phyloP scores from a whole-genome alignment of 1,140 invertebrate genomes.

The Armadillidium nasatum region DNA sequence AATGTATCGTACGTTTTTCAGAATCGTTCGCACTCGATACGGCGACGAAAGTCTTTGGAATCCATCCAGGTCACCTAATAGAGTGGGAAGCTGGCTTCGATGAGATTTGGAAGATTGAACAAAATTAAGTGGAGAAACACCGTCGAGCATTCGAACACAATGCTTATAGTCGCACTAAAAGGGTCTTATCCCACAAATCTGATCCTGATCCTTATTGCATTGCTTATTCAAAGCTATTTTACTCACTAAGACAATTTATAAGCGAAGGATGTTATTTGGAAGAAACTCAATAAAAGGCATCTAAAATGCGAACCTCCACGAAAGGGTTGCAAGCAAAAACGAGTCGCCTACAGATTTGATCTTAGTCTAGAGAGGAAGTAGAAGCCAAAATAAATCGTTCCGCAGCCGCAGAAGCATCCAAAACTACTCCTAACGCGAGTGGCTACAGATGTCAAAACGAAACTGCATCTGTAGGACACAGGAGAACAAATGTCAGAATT shows the following conservation, averaged over 20 bases:
- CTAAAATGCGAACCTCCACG: slow-evolving; percentile 26
- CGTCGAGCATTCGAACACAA: slow-evolving; percentile 40
- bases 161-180: slow-evolving; percentile 26
- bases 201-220: slow-evolving; percentile 36
- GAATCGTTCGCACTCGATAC: slow-evolving; percentile 27
- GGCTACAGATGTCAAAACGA: slow-evolving; percentile 34
- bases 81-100: slow-evolving; percentile 38
- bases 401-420: slow-evolving; percentile 29
- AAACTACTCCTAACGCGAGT: slow-evolving; percentile 23
- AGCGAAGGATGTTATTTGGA: slow-evolving; percentile 39
- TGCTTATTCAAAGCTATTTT: slow-evolving; percentile 38
- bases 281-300: slow-evolving; percentile 40
- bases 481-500: slow-evolving; percentile 38
- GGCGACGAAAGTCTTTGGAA: slow-evolving; percentile 18
- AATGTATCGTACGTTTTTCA: slow-evolving; percentile 30
- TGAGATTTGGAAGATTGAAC: slow-evolving; percentile 44
- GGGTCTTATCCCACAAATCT: slow-evolving; percentile 32
- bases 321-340: slow-evolving; percentile 21
- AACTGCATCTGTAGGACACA: slow-evolving; percentile 39
- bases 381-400: slow-evolving; percentile 19
- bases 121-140: slow-evolving; percentile 43
- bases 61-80: slow-evolving; percentile 27
- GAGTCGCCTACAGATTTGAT: background rate
- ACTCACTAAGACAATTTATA: slow-evolving; percentile 35
- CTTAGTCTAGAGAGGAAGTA: slow-evolving; percentile 16